phyloP scores from a whole-genome alignment of 2,888 invertebrate genomes.

The Brachynemurus nebulosus region DNA sequence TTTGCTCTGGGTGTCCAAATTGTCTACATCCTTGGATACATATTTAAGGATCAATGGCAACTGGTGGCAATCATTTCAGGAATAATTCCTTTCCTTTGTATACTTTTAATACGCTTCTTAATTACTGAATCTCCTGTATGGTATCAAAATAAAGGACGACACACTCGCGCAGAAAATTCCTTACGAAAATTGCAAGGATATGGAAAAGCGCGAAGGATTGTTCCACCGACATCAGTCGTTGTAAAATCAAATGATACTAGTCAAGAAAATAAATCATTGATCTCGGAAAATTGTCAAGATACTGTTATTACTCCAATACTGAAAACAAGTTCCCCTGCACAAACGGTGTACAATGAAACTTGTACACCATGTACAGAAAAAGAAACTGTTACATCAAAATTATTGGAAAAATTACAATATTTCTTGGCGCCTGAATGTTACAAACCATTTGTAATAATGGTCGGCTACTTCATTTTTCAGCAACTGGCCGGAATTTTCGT shows the following conservation, averaged over 20 bases:
- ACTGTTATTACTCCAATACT: background rate
- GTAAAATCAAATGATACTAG: background rate
- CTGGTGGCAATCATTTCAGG: conserved; percentile 31
- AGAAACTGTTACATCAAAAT: conserved; percentile 12
- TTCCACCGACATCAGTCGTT: background rate
- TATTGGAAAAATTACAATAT: conserved; percentile 22
- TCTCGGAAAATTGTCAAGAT: background rate
- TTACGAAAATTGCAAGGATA: conserved; percentile 3
- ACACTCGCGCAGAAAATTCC: conserved; percentile 31
- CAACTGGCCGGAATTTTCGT: conserved; percentile 42
- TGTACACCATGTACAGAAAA: conserved; percentile 15
- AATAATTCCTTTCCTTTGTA: conserved; percentile 31
- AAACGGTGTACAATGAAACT: conserved; percentile 4
- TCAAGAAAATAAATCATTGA: background rate
- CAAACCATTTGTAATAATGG: conserved; percentile 35
- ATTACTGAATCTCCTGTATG: conserved; percentile 42
- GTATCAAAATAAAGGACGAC: conserved; percentile 33
- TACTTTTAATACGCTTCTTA: conserved; percentile 28
- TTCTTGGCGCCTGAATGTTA: conserved; percentile 30
- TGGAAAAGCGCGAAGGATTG: background rate
- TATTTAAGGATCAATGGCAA: conserved; percentile 36
- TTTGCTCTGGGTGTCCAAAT: conserved; percentile 38
- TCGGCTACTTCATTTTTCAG: conserved; percentile 40
- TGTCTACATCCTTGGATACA: conserved; percentile 36
- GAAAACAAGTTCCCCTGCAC: background rate